Conservation (phyloP, 2,113 vertebrate species). For the Ageneiosus marmoratus region DNA sequence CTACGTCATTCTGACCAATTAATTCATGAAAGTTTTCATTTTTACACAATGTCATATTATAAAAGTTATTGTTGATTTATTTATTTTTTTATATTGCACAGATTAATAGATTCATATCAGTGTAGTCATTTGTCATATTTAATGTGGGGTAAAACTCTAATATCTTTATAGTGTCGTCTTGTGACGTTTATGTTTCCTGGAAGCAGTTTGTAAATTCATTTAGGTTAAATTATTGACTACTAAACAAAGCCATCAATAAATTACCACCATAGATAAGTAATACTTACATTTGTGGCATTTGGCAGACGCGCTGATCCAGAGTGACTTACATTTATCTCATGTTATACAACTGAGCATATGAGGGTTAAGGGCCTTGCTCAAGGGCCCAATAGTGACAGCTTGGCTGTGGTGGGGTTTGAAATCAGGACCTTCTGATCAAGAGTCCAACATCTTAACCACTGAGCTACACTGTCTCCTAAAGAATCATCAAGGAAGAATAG, state of each 20-base stretch:
- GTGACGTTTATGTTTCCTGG: neutral
- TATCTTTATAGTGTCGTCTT: neutral
- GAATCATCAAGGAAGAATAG: neutral
- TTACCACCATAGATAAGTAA: neutral
- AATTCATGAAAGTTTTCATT: neutral
- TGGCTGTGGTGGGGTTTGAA: no score
- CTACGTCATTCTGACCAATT: neutral
- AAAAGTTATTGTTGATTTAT: neutral
- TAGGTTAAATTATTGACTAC: neutral
- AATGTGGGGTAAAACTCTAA: no score
- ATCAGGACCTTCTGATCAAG: no score
- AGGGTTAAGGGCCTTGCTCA: no score
- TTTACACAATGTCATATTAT: neutral
- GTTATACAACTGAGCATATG: no score
- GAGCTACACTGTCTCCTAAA: neutral
- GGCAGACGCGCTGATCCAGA: no score
- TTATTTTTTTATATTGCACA: neutral
- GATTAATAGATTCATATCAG: neutral
- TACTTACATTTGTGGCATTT: no score
- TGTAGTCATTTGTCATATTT: neutral
- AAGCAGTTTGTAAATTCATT: neutral
- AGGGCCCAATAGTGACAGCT: no score
- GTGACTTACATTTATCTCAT: no score
- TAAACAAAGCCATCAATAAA: neutral
- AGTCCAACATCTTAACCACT: no score